A percentile compares a stretch with the other conserved stretches of the same genome.
These are phyloP conservation scores for Lycia hirtaria DNA, from an alignment of 2,888 invertebrate species.

Conservation along the genomic window DNA sequence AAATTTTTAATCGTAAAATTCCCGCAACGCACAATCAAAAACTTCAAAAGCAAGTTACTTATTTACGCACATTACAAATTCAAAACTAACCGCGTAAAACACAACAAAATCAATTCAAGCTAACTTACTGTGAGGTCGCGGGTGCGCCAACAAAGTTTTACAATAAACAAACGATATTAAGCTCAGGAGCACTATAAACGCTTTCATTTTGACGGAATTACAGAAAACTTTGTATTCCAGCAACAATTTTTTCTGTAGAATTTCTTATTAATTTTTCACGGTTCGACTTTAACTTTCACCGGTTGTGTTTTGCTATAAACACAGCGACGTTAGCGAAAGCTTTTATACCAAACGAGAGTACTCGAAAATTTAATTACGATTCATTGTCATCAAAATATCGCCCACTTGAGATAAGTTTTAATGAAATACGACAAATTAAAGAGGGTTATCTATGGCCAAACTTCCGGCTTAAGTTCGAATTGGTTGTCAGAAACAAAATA, in stretches of 20 bases:
- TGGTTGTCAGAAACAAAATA: constrained; percentile 11
- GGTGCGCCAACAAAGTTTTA: constrained; percentile 52
- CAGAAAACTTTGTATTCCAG: constrained; percentile 33
- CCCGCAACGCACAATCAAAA: constrained; percentile 10
- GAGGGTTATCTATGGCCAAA: constrained; percentile 13
- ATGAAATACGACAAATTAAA: constrained; percentile 35
- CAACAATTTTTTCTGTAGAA: constrained; percentile 41
- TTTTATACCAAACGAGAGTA: constrained; percentile 44
- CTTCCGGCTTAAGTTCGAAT: constrained; percentile 11
- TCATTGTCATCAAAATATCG: constrained; percentile 40
- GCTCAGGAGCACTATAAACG: constrained; percentile 54
- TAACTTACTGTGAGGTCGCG: constrained; percentile 50
- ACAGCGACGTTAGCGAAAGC: constrained; percentile 32
- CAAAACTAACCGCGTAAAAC: constrained; percentile 22
- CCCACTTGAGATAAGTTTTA: constrained; percentile 48
- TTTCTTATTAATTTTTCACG: constrained; percentile 2
- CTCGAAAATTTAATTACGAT: constrained; percentile 53
- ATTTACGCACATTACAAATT: constrained; percentile 26
- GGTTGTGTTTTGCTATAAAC: constrained; percentile 25
- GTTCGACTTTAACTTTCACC: not conserved
- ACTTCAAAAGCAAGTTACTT: constrained; percentile 12
- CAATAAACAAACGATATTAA: constrained; percentile 56
- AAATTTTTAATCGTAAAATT: not conserved
- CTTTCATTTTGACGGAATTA: constrained; percentile 57
- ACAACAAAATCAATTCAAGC: constrained; percentile 32